phyloP scores from a whole-genome alignment of 2,888 invertebrate species.

The Drosophila nigricruria region DNA sequence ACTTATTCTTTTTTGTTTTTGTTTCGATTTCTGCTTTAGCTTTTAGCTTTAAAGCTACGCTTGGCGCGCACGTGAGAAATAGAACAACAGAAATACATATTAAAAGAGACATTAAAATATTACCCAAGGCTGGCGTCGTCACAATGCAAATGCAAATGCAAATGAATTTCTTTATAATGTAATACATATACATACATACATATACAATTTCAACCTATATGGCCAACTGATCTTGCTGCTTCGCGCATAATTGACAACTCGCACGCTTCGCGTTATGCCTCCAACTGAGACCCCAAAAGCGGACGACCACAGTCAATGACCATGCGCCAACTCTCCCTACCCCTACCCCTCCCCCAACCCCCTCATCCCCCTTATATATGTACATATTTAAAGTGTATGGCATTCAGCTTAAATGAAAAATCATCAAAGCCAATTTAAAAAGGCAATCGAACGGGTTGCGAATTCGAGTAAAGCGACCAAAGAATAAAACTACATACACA shows the following conservation, averaged over 20 bases:
- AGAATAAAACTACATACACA: constrained; percentile 34
- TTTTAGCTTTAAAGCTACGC: constrained; percentile 25
- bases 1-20: constrained; percentile 11
- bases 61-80: constrained; percentile 60
- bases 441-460: constrained; percentile 77
- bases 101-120: constrained; percentile 37
- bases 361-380: background rate
- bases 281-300: constrained; percentile 40
- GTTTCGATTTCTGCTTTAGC: constrained; percentile 11
- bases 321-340: constrained; percentile 26
- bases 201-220: constrained; percentile 3
- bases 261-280: constrained; percentile 33
- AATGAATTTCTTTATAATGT: constrained; percentile 32
- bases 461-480: constrained; percentile 62
- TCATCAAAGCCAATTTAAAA: constrained; percentile 72
- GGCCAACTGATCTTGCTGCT: constrained; percentile 20
- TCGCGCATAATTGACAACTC: constrained; percentile 37
- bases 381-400: constrained; percentile 44
- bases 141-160: constrained; percentile 3
- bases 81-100: constrained; percentile 69
- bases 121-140: constrained; percentile 49
- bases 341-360: background rate
- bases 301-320: constrained; percentile 53
- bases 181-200: background rate
- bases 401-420: constrained; percentile 75